These are phyloP conservation scores for Recurvirostra avosetta DNA, from an alignment of 2,113 vertebrate genomes.

Conservation along the genomic window DNA sequence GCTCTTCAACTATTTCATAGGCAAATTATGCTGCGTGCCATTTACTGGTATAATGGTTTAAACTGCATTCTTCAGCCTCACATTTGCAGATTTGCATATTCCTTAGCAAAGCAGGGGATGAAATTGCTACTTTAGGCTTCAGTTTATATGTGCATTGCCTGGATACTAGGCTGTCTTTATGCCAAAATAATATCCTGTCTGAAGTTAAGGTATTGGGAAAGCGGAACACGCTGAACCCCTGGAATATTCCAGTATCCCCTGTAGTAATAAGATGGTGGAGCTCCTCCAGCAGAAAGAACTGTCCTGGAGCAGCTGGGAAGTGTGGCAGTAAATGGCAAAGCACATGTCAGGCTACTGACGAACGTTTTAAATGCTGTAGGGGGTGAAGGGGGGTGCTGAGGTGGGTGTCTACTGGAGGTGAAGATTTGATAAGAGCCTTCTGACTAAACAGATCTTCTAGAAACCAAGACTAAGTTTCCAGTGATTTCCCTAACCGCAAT, in stretches of 20 bases:
- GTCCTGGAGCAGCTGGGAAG: not conserved
- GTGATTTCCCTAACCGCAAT: not conserved
- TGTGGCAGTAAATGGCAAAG: not conserved
- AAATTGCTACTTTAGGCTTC: not conserved
- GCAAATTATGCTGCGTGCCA: not conserved
- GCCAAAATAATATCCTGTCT: not conserved
- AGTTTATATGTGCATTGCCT: not conserved
- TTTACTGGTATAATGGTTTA: not conserved
- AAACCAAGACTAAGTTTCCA: not conserved
- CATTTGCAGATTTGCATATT: not conserved
- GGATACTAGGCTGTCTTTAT: not conserved
- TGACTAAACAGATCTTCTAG: not conserved
- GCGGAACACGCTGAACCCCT: not conserved
- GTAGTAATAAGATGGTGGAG: not conserved
- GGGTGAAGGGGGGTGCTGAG: not conserved
- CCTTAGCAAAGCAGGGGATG: not conserved
- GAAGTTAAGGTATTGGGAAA: not conserved
- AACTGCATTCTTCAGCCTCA: not conserved
- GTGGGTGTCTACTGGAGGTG: not conserved
- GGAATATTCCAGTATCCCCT: not conserved
- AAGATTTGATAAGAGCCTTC: not conserved
- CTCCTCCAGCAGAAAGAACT: not conserved
- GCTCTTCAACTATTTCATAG: not conserved
- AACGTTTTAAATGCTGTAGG: not conserved
- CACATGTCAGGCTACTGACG: not conserved